Evolutionary conservation across 2,888 invertebrate genomes (phyloP).

Genomic region (Sinohyriopsis cumingii): DNA sequence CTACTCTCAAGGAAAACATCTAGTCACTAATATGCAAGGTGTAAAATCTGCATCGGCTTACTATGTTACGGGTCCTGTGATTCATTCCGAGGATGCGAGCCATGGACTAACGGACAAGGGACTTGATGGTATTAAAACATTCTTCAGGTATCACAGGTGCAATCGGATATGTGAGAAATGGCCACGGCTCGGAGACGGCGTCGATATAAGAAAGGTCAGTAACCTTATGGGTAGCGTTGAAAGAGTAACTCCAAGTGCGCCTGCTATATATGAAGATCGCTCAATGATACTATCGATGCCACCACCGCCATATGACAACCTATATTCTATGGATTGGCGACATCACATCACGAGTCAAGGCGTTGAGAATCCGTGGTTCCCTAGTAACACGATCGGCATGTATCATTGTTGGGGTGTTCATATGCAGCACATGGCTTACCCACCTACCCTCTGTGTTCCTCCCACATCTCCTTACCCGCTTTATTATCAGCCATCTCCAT

Average conservation of each 20-base stretch:
- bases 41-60: conserved; percentile 34
- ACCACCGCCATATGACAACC: conserved; percentile 18
- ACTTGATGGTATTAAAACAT: conserved; percentile 47
- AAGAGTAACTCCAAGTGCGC: conserved; percentile 13
- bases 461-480: too few species aligned
- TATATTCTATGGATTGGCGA: too few species aligned
- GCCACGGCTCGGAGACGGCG: conserved; percentile 37
- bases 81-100: conserved; percentile 43
- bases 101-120: conserved; percentile 48
- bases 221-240: conserved; percentile 11
- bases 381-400: too few species aligned
- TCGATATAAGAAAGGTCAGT: conserved; percentile 22
- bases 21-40: conserved; percentile 54
- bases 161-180: conserved; percentile 45
- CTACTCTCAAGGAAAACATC: conserved; percentile 39
- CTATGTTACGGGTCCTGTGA: conserved; percentile 47
- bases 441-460: too few species aligned
- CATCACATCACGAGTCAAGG: too few species aligned
- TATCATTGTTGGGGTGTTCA: too few species aligned
- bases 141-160: conserved; percentile 53
- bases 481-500: too few species aligned
- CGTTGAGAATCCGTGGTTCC: too few species aligned
- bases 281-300: neutral
- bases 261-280: neutral
- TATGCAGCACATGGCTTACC: too few species aligned